Conservation (phyloP, 2,888 invertebrate genomes). For the Sarcophaga variegata region DNA sequence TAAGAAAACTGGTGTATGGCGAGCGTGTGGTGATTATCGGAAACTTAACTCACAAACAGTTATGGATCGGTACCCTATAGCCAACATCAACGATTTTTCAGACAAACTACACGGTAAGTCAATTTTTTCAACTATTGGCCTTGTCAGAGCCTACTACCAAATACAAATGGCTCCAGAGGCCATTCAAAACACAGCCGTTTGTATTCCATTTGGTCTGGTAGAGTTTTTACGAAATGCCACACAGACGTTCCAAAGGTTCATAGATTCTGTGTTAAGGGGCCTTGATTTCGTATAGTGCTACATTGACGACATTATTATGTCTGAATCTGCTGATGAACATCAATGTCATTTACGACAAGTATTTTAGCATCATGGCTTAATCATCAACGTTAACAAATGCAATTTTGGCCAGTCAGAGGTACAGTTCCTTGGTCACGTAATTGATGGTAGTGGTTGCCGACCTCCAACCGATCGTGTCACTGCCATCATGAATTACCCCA, state of each 20-base stretch:
- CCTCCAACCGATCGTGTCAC: background rate
- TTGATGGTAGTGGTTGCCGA: slow-evolving; percentile 3
- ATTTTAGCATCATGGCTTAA: slow-evolving; percentile 34
- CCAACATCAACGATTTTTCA: slow-evolving; percentile 55
- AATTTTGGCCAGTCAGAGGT: slow-evolving; percentile 7
- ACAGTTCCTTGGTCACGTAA: background rate
- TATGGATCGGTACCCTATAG: slow-evolving; percentile 37
- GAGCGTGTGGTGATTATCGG: slow-evolving; percentile 32
- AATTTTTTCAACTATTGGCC: slow-evolving; percentile 64
- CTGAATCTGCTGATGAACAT: slow-evolving; percentile 38
- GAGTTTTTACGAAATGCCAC: slow-evolving; percentile 43
- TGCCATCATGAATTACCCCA: background rate
- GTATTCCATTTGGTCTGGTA: slow-evolving; percentile 8
- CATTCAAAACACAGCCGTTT: slow-evolving; percentile 54
- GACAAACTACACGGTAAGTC: slow-evolving; percentile 56
- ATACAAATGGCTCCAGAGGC: slow-evolving; percentile 62
- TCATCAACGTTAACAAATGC: slow-evolving; percentile 39
- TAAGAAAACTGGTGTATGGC: slow-evolving; percentile 55
- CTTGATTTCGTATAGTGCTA: slow-evolving; percentile 36
- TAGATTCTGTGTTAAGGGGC: slow-evolving; percentile 46
- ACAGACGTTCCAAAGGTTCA: slow-evolving; percentile 68
- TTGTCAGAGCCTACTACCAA: slow-evolving; percentile 60
- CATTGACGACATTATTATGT: slow-evolving; percentile 50
- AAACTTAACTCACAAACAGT: slow-evolving; percentile 26
- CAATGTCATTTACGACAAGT: slow-evolving; percentile 2